phyloP scores from a whole-genome alignment of 2,797 vertebrate genomes.

The Amblyraja radiata region DNA sequence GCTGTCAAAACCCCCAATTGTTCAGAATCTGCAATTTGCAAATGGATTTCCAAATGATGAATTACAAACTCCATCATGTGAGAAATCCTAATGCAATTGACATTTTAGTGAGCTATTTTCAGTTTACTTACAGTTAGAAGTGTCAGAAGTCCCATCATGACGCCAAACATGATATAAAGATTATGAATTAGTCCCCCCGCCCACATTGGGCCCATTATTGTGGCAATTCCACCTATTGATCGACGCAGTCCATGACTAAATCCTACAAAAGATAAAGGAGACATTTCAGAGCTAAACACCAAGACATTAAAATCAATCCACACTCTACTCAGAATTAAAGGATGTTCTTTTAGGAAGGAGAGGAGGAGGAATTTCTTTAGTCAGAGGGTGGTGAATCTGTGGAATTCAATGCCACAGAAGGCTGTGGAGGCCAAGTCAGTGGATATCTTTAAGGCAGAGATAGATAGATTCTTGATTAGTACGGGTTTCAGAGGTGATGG shows the following conservation, averaged over 20 bases:
- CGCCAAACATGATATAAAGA: slow-evolving; percentile 71
- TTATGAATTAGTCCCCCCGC: slow-evolving; percentile 65
- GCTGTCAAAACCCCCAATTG: not conserved
- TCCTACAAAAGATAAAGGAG: slow-evolving; percentile 46
- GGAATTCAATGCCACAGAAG: no score
- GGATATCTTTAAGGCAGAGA: no score
- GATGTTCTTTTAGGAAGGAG: no score
- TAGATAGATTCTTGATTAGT: no score
- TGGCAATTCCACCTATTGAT: slow-evolving; percentile 70
- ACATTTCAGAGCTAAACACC: not conserved
- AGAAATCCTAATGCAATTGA: not conserved
- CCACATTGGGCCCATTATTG: slow-evolving; percentile 77
- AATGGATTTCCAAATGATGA: slow-evolving; percentile 13
- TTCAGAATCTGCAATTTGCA: not conserved
- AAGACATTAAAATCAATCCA: not conserved
- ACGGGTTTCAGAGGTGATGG: no score
- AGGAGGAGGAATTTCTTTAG: no score
- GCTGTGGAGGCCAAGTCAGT: no score
- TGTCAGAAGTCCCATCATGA: slow-evolving; percentile 68
- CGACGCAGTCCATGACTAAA: slow-evolving; percentile 74
- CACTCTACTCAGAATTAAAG: no score
- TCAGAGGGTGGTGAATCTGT: no score
- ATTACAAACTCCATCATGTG: not conserved
- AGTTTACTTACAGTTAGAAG: slow-evolving; percentile 60
- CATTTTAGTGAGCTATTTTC: not conserved